phyloP scores from a whole-genome alignment of 2,113 vertebrate species.

The Chionis minor region DNA sequence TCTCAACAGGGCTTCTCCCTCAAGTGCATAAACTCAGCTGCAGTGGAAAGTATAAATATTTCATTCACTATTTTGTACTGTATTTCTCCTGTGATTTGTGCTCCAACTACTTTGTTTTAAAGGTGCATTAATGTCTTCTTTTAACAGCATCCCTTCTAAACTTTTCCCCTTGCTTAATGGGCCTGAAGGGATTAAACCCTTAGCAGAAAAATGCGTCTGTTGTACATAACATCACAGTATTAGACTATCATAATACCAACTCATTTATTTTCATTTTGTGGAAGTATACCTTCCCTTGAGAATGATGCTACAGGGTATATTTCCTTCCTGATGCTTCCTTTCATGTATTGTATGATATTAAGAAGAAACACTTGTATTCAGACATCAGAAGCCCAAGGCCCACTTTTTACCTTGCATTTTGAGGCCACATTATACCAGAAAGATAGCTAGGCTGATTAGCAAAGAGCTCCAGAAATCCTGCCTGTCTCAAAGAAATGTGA shows the following conservation, averaged over 20 bases:
- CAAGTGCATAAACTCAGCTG: constrained; percentile 49
- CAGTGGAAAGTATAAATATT: constrained; percentile 76
- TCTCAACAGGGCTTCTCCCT: constrained; percentile 58
- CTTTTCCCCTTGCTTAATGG: constrained; percentile 48
- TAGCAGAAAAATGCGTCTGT: constrained; percentile 48
- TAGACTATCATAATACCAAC: constrained; percentile 42
- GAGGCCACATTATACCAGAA: neutral
- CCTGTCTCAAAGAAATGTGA: neutral
- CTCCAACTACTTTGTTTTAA: constrained; percentile 47
- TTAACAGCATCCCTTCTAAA: constrained; percentile 42
- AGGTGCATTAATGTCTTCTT: constrained; percentile 63
- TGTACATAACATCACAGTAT: constrained; percentile 47
- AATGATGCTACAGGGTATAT: neutral
- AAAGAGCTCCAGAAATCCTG: neutral
- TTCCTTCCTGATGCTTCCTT: constrained; percentile 39
- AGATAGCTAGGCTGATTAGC: neutral
- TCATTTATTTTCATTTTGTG: constrained; percentile 64
- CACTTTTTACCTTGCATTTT: neutral
- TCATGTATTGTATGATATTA: constrained; percentile 20
- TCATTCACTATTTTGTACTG: constrained; percentile 74
- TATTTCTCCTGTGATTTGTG: constrained; percentile 57
- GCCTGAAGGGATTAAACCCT: constrained; percentile 51
- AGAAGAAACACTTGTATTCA: constrained; percentile 5
- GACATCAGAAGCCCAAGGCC: neutral
- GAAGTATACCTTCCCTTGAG: constrained; percentile 24